A percentile compares a stretch with the other conserved stretches of the same genome.
phyloP scores from a whole-genome alignment of 1,140 invertebrate genomes.

The Trigoniulus corallinus region DNA sequence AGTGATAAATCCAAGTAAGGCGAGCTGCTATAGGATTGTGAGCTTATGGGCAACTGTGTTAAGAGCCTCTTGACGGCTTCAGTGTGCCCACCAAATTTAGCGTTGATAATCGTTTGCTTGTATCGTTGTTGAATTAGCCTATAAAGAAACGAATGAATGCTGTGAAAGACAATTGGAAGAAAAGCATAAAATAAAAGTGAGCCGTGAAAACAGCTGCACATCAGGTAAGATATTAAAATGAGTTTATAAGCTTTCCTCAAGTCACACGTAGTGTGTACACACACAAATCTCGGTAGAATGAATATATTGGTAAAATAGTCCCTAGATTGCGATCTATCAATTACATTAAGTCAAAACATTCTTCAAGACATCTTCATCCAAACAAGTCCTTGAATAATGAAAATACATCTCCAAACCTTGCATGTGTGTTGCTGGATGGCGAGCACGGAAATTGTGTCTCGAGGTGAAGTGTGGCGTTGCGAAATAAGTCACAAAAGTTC shows the following conservation, averaged over 20 bases:
- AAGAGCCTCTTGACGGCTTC: conserved; percentile 80
- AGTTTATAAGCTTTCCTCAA: too few species aligned
- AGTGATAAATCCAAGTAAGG: conserved; percentile 84
- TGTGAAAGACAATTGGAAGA: neutral
- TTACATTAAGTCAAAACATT: too few species aligned
- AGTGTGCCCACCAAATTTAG: conserved; percentile 60
- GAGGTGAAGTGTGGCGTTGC: conserved; percentile 65
- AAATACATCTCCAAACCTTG: conserved; percentile 40
- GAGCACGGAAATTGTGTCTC: conserved; percentile 78
- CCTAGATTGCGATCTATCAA: too few species aligned
- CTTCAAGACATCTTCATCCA: too few species aligned
- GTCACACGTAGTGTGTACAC: too few species aligned
- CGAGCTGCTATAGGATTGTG: conserved; percentile 81
- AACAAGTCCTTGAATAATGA: too few species aligned
- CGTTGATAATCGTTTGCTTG: conserved; percentile 73
- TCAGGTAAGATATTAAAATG: too few species aligned
- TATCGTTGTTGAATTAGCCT: conserved; percentile 46
- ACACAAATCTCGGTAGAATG: too few species aligned
- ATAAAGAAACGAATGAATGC: conserved; percentile 3
- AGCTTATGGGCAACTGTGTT: conserved; percentile 83
- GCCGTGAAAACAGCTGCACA: conserved; percentile 4
- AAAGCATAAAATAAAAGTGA: conserved; percentile 8
- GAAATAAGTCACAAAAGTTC: conserved; percentile 82
- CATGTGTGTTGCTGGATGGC: conserved; percentile 78
- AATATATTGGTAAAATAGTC: too few species aligned